Evolutionary conservation across 2,113 vertebrate species (phyloP).

Genomic region (Pollachius pollachius): DNA sequence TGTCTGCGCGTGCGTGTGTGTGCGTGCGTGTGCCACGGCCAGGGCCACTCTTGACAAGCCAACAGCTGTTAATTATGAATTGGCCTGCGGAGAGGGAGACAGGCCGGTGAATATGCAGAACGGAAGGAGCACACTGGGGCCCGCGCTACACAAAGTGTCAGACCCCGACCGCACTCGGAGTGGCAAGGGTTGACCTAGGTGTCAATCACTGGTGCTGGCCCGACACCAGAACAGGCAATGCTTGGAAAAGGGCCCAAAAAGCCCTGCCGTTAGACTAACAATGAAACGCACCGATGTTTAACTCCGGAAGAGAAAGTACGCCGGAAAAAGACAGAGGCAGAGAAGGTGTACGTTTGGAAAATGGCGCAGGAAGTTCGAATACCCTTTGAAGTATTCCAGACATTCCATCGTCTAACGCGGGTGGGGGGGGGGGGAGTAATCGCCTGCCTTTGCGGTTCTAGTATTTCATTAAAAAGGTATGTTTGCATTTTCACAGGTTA

Average conservation of each 20-base stretch:
- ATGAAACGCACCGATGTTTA: conserved; percentile 44
- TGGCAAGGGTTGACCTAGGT: conserved; percentile 69
- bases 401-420: background rate
- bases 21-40: conserved; percentile 56
- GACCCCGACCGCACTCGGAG: conserved; percentile 69
- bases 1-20: conserved; percentile 35
- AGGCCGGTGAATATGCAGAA: conserved; percentile 79
- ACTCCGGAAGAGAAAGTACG: conserved; percentile 1
- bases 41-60: conserved; percentile 79
- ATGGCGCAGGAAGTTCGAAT: too few species aligned
- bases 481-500: background rate
- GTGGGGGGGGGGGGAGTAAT: background rate
- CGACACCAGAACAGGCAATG: conserved; percentile 50
- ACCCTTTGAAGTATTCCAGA: background rate
- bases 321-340: conserved; percentile 1
- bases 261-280: conserved; percentile 46
- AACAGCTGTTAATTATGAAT: conserved; percentile 84
- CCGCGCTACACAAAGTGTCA: conserved; percentile 73
- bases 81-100: conserved; percentile 78
- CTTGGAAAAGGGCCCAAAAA: conserved; percentile 64
- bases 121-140: conserved; percentile 57
- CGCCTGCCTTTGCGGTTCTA: background rate
- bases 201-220: conserved; percentile 70
- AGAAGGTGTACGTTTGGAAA: too few species aligned
- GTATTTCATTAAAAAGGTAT: background rate